Evolutionary conservation across 2,797 vertebrate genomes (phyloP).

Genomic region (Anguilla pacifica): DNA sequence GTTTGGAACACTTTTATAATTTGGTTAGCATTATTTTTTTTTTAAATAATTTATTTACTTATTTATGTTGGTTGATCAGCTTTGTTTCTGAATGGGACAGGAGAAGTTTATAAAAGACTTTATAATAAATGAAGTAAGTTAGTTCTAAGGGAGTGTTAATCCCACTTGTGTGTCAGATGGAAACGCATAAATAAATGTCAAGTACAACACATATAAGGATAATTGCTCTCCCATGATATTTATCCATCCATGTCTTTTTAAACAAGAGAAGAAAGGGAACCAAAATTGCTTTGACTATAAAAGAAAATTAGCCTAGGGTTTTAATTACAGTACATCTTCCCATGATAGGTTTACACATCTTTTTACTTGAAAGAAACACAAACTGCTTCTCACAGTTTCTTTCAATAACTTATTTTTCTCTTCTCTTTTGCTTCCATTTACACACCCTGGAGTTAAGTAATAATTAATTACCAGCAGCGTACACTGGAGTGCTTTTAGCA

Average conservation of each 20-base stretch:
- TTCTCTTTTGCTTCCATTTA: conserved; percentile 25
- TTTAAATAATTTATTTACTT: too few species aligned
- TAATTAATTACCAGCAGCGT: conserved; percentile 72
- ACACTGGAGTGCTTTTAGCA: conserved; percentile 55
- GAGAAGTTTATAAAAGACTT: neutral
- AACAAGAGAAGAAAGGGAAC: conserved; percentile 20
- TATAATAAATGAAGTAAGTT: neutral
- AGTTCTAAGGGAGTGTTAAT: neutral
- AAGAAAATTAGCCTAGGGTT: conserved; percentile 30
- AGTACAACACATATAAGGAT: conserved; percentile 10
- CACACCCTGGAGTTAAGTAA: conserved; percentile 61
- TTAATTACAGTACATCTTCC: conserved; percentile 32
- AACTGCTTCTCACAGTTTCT: conserved; percentile 35
- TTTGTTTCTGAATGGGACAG: neutral
- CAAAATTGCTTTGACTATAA: conserved; percentile 1
- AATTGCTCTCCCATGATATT: conserved; percentile 10
- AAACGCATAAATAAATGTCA: neutral
- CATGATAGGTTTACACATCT: conserved; percentile 29
- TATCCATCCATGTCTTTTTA: neutral
- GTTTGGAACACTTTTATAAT: neutral
- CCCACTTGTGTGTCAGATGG: neutral
- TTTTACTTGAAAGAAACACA: conserved; percentile 32
- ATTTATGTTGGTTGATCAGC: too few species aligned
- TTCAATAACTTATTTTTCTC: conserved; percentile 22
- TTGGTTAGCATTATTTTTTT: neutral